Evolutionary conservation across 2,113 vertebrate genomes (phyloP), one percentile per base, ranked within the genome.

Genomic region (Ploceus nigricollis): DNA sequence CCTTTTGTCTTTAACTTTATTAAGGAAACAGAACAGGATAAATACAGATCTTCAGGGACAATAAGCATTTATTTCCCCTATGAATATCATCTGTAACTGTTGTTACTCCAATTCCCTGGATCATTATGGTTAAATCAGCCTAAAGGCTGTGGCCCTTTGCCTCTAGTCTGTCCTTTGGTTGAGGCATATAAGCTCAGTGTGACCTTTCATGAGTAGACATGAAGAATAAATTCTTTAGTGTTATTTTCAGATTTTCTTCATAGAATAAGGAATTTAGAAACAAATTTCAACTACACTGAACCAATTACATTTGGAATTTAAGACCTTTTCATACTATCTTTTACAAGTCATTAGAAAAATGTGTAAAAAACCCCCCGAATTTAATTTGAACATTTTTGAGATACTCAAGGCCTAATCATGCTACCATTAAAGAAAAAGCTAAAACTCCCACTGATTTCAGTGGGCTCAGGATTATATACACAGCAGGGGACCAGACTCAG

Each of bases 161-260:
- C 23, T 54, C 35, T 25, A 58, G 13, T 27, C 24, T 81, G 44
- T 77, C 18, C 33, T 91, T 82, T 44, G 40, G 33, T 61, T 39
- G 63, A 73, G 16, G 76, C 13, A 45, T 66, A 37, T 60, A 76
- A 93, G 3, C 23, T 87, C n/a, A 61, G 23, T 54, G 10, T 86
- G 78, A 76, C 25, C 39, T 76, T 75, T 80, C 30, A 27, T 25
- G 60, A 47, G 35, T 60, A 70, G 23, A 54, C 5, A 76, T 27
- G 10, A 51, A 84, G 15, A 71, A 90, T 31, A 82, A 65, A 54
- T 87, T 90, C 45, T 69, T 79, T 47, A 69, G 21, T 57, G 25
- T 64, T 84, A 89, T 81, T 94, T 91, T 85, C 70, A 72, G 45
- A 28, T 93, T 87, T 85, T 82, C 9, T 22, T 35, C 23, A 58